Conservation (phyloP, 1,140 invertebrate species). For the Pristionchus pacificus region DNA sequence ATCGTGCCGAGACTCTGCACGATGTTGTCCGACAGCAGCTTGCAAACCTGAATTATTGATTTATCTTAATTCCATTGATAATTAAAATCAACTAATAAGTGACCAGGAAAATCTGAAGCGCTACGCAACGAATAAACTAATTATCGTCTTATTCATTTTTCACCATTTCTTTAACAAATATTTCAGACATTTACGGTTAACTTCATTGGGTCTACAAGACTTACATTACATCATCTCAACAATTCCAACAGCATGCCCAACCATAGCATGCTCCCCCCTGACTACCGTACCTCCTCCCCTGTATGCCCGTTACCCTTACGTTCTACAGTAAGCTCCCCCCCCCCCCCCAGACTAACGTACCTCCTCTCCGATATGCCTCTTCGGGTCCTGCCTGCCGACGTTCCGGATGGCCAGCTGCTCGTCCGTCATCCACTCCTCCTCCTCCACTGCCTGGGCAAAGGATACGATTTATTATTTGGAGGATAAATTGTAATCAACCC, state of each 20-base stretch:
- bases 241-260: too few species aligned
- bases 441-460: conserved; percentile 73
- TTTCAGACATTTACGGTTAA: too few species aligned
- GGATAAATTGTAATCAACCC: conserved; percentile 11
- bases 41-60: conserved; percentile 75
- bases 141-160: too few species aligned
- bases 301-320: conserved; percentile 98
- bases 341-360: too few species aligned
- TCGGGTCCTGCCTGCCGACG: conserved; percentile 98
- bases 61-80: background rate
- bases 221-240: too few species aligned
- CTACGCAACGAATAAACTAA: too few species aligned
- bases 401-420: conserved; percentile 99
- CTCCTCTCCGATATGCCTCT: conserved; percentile 90
- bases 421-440: conserved; percentile 99
- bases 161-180: background rate
- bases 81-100: background rate
- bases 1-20: conserved; percentile 96
- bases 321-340: too few species aligned
- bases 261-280: too few species aligned
- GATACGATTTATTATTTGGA: conserved; percentile 24
- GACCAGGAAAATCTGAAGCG: too few species aligned
- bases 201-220: too few species aligned
- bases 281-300: conserved; percentile 69
- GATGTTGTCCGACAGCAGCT: conserved; percentile 95